Evolutionary conservation across 2,888 invertebrate species (phyloP).

Genomic region (Meloe dianella): DNA sequence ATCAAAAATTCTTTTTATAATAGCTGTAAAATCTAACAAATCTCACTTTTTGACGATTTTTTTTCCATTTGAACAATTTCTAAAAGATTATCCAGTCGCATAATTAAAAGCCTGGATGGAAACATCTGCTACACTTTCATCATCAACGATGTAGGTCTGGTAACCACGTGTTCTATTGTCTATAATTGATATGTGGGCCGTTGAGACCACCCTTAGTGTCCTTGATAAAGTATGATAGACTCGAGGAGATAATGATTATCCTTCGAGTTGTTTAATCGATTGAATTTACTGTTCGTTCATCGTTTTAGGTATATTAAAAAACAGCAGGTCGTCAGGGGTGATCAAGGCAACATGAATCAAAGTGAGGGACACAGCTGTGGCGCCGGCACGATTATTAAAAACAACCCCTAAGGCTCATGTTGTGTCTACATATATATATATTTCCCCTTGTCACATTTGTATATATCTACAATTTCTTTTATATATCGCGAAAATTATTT

Average conservation of each 20-base stretch:
- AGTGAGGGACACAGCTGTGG: constrained; percentile 44
- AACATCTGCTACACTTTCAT: neutral
- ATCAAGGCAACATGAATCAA: constrained; percentile 2
- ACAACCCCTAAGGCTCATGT: constrained; percentile 40
- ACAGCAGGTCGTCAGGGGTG: constrained; percentile 37
- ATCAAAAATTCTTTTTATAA: neutral
- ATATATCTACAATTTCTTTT: neutral
- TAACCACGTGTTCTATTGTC: constrained; percentile 12
- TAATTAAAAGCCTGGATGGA: neutral
- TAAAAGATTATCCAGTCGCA: neutral
- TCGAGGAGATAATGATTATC: constrained; percentile 47
- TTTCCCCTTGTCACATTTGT: neutral
- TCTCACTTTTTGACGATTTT: neutral
- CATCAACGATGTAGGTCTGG: neutral
- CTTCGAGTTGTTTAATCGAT: constrained; percentile 53
- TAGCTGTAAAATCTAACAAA: neutral
- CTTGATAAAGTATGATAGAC: constrained; percentile 42
- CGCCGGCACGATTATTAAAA: constrained; percentile 45
- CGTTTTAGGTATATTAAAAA: constrained; percentile 42
- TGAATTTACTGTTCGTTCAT: constrained; percentile 37
- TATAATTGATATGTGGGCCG: constrained; percentile 30
- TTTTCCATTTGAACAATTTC: neutral
- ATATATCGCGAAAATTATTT: neutral
- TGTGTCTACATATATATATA: constrained; percentile 21
- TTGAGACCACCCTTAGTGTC: constrained; percentile 44